Conservation (phyloP, 1,140 invertebrate genomes). For the Globodera rostochiensis region DNA sequence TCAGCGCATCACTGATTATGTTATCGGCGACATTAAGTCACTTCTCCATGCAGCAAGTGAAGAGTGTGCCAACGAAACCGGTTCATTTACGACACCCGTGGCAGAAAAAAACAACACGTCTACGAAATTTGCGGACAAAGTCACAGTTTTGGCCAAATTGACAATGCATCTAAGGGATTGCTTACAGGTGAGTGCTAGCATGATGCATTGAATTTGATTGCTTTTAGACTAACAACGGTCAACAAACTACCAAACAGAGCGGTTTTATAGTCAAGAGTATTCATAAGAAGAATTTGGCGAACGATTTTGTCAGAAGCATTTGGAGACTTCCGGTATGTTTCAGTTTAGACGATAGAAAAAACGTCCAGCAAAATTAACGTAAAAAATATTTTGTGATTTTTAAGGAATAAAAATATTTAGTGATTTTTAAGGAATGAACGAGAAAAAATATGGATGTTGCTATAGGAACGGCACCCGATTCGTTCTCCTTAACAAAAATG, state of each 20-base stretch:
- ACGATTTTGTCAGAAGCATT: slow-evolving; percentile 39
- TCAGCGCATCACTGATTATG: slow-evolving; percentile 16
- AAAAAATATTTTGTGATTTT: background rate
- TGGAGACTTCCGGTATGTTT: slow-evolving; percentile 27
- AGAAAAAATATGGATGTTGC: background rate
- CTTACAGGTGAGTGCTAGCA: background rate
- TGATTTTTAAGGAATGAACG: no score
- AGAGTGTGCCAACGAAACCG: background rate
- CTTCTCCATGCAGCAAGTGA: slow-evolving; percentile 20
- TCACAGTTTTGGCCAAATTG: slow-evolving; percentile 18
- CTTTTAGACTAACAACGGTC: slow-evolving; percentile 28
- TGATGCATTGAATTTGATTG: background rate
- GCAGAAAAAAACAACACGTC: slow-evolving; percentile 2
- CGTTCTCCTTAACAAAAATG: no score
- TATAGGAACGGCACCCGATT: no score
- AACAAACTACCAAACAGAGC: slow-evolving; percentile 21
- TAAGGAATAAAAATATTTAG: background rate
- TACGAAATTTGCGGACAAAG: slow-evolving; percentile 20
- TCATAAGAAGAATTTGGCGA: slow-evolving; percentile 37
- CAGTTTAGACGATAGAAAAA: background rate
- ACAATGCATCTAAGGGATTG: slow-evolving; percentile 22
- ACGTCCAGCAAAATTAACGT: background rate
- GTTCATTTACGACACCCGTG: background rate
- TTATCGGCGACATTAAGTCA: slow-evolving; percentile 36
- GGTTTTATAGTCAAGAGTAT: slow-evolving; percentile 21